phyloP scores from a whole-genome alignment of 2,888 invertebrate genomes.

The Andrena fulva region DNA sequence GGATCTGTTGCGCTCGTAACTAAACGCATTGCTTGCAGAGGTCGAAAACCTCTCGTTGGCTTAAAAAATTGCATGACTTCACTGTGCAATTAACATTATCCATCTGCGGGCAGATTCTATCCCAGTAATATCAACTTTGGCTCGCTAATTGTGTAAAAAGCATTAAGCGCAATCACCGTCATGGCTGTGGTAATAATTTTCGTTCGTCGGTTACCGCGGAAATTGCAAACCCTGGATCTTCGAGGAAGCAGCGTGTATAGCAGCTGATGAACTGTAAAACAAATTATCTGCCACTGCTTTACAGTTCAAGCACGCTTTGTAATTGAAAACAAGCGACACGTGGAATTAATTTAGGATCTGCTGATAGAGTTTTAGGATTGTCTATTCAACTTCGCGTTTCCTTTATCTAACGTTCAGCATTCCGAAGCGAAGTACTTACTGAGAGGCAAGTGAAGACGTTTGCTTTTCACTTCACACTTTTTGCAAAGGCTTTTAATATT shows the following conservation, averaged over 20 bases:
- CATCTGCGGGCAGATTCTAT: conserved; percentile 14
- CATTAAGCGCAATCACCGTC: conserved; percentile 55
- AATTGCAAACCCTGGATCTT: conserved; percentile 28
- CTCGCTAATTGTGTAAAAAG: conserved; percentile 59
- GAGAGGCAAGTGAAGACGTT: too few relatives aligned
- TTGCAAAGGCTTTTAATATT: too few relatives aligned
- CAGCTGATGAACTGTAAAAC: background rate
- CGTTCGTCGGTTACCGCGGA: conserved; percentile 55
- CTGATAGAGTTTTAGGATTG: conserved; percentile 5
- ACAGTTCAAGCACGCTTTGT: background rate
- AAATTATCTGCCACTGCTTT: conserved; percentile 8
- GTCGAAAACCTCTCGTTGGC: conserved; percentile 13
- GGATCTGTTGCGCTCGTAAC: background rate
- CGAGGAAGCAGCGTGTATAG: conserved; percentile 22
- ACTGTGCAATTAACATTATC: conserved; percentile 31
- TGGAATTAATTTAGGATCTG: background rate
- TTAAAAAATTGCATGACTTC: conserved; percentile 4
- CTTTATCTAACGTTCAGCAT: too few relatives aligned
- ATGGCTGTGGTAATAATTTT: conserved; percentile 62
- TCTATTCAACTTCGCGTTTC: background rate
- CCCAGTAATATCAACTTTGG: conserved; percentile 40
- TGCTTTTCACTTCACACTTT: too few relatives aligned
- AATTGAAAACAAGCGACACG: background rate
- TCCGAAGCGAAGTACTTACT: too few relatives aligned
- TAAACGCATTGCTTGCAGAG: background rate